Base-by-base conservation (phyloP, 2,113 vertebrate genomes). In the Hemibagrus wyckioides region DNA sequence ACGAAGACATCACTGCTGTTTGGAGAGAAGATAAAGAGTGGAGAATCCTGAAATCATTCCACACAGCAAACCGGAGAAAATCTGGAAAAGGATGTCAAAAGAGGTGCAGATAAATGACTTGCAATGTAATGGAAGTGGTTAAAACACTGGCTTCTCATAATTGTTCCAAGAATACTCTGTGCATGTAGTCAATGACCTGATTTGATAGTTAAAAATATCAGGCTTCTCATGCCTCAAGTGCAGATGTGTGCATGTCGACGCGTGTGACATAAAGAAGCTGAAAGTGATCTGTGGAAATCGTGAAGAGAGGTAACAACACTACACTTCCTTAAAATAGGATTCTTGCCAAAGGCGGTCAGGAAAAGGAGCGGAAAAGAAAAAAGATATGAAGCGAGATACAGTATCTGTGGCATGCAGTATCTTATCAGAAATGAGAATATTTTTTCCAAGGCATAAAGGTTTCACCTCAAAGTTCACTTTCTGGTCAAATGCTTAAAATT, bases 211-310 rank as follows among this genome's bases (percentile, higher is more conserved):
- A 28, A 76, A 76, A 76, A 76, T 48, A 25, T 76, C 73, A 76
- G 88, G 30, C 87, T 88, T 48, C 14, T 50, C 71, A 33, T 36
- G 23, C 83, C 82, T 23, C 57, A 28, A 88, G 87, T 89, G 90
- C 92, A 82, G 85, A 48, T 76, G 30, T 85, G 90, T 86, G 86
- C 76, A 81, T 41, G 77, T 85, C 28, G 61, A 87, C 90, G 33
- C 77, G 0, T 85, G 50, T 89, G 89, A 93, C 89, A 90, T 91
- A 91, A 89, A 63, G 14, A 90, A 91, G 92, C 93, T 84, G 90
- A 88, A 91, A 89, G 90, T 36, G 36, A 56, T 91, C 83, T 86
- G 79, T 86, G 84, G 30, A 28, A 88, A 84, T 80, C 48, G 87
- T 87, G 87, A 82, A 83, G 73, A 9, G 71, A 0, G 80, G 59